Evolutionary conservation across 2,797 vertebrate genomes (phyloP).

Genomic region (Vireo griseus): DNA sequence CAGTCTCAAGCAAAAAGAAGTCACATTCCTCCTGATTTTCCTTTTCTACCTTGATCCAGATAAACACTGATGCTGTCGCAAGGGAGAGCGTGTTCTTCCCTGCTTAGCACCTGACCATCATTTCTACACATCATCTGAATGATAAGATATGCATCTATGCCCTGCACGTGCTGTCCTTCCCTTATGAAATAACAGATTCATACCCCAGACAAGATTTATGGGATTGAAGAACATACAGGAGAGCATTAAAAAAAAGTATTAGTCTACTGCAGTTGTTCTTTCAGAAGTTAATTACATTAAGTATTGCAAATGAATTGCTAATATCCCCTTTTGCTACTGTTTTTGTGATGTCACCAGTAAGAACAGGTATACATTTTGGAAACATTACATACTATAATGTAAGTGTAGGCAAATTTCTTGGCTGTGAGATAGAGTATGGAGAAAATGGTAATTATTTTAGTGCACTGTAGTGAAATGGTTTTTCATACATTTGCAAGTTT

Average conservation of each 20-base stretch:
- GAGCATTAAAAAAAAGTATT: not conserved
- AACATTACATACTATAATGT: not conserved
- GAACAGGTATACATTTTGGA: not conserved
- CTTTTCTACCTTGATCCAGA: not conserved
- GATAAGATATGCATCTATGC: not conserved
- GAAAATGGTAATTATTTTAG: not conserved
- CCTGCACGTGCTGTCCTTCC: not conserved
- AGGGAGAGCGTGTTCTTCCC: accelerated
- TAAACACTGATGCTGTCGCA: not conserved
- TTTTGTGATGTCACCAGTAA: not conserved
- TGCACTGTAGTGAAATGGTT: not conserved
- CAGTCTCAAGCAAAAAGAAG: not conserved
- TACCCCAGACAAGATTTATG: not conserved
- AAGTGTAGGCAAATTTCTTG: not conserved
- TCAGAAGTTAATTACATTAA: not conserved
- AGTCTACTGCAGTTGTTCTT: not conserved
- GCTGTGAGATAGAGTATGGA: not conserved
- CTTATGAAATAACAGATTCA: not conserved
- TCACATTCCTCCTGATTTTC: not conserved
- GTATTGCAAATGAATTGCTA: not conserved
- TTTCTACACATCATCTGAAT: not conserved
- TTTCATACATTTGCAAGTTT: too few relatives aligned
- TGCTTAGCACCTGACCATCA: not conserved
- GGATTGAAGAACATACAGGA: not conserved
- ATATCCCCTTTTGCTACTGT: not conserved